Percentiles rank a stretch among this genome's conserved stretches.
phyloP scores from a whole-genome alignment of 64 coral and sea anemone genomes.

The Pocillopora damicornis region DNA sequence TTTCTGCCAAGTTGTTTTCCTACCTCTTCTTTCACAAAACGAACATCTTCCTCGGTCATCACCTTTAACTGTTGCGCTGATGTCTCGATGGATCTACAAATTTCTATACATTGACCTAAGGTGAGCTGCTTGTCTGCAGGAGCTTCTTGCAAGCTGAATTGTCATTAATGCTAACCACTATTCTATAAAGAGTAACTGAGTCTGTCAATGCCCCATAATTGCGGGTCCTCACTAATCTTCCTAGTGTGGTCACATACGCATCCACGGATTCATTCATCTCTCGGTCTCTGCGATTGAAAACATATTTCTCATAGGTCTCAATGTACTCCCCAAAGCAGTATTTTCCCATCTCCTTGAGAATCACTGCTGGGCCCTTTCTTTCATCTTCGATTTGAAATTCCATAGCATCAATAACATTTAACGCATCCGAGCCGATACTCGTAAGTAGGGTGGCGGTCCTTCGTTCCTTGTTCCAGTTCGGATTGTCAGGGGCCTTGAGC shows the following conservation, averaged over 20 bases:
- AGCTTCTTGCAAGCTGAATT: constrained; percentile 45
- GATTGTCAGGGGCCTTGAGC: constrained; percentile 9
- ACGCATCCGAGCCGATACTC: constrained; percentile 32
- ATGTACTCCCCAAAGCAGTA: constrained; percentile 32
- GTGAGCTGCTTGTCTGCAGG: constrained; percentile 27
- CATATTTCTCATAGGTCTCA: constrained; percentile 40
- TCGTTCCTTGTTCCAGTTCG: constrained; percentile 17
- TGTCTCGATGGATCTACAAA: constrained; percentile 21
- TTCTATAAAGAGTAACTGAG: constrained; percentile 25
- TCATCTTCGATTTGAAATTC: constrained; percentile 28
- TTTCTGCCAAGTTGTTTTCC: background rate
- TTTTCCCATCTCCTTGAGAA: constrained; percentile 11
- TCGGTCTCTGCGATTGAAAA: constrained; percentile 31
- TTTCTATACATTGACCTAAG: constrained; percentile 32
- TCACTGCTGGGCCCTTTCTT: constrained; percentile 32
- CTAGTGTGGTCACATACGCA: constrained; percentile 32
- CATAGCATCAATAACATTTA: constrained; percentile 53
- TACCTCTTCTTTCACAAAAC: constrained; percentile 15
- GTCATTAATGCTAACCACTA: constrained; percentile 48
- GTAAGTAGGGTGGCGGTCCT: constrained; percentile 33
- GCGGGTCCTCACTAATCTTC: constrained; percentile 32
- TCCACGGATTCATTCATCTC: constrained; percentile 32
- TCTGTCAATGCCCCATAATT: constrained; percentile 46
- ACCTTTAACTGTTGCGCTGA: constrained; percentile 13
- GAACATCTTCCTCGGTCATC: constrained; percentile 6